Conservation (phyloP, 1,140 invertebrate genomes). For the Drosophila littoralis region DNA sequence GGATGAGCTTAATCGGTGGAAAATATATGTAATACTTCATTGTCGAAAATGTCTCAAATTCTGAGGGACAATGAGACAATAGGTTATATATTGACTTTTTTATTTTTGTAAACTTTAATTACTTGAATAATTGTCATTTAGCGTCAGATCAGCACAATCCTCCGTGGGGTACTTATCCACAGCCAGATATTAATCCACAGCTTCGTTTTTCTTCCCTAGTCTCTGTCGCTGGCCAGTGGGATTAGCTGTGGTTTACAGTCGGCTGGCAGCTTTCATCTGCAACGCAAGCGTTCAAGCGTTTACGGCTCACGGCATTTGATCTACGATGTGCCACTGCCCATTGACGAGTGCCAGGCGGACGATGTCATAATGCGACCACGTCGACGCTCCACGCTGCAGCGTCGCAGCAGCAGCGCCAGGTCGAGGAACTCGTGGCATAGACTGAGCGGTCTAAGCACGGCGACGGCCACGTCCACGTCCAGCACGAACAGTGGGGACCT, state of each 20-base stretch:
- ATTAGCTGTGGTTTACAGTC: constrained; percentile 41
- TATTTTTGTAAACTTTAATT: too few relatives aligned
- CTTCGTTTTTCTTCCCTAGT: constrained; percentile 33
- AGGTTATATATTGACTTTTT: too few relatives aligned
- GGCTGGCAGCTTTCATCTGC: constrained; percentile 46
- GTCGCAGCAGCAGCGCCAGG: constrained; percentile 46
- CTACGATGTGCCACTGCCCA: constrained; percentile 87
- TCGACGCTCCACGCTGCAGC: constrained; percentile 46
- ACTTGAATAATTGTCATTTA: too few relatives aligned
- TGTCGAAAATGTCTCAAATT: too few relatives aligned
- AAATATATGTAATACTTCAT: too few relatives aligned
- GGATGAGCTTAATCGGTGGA: not conserved
- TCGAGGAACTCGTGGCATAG: constrained; percentile 65
- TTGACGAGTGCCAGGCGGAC: constrained; percentile 86
- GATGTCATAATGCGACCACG: constrained; percentile 77
- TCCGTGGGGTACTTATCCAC: too few relatives aligned
- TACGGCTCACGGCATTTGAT: constrained; percentile 87
- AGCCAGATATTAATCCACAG: not conserved
- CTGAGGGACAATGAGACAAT: too few relatives aligned
- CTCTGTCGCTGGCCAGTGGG: constrained; percentile 37
- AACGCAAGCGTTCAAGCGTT: constrained; percentile 83
- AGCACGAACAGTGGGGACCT: constrained; percentile 66
- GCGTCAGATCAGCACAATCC: too few relatives aligned
- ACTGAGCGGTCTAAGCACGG: constrained; percentile 63
- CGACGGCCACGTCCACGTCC: constrained; percentile 66